Evolutionary conservation across 2,797 vertebrate species (phyloP), one percentile per base, ranked within the genome.

Genomic region (Tauraco hartlaubi): DNA sequence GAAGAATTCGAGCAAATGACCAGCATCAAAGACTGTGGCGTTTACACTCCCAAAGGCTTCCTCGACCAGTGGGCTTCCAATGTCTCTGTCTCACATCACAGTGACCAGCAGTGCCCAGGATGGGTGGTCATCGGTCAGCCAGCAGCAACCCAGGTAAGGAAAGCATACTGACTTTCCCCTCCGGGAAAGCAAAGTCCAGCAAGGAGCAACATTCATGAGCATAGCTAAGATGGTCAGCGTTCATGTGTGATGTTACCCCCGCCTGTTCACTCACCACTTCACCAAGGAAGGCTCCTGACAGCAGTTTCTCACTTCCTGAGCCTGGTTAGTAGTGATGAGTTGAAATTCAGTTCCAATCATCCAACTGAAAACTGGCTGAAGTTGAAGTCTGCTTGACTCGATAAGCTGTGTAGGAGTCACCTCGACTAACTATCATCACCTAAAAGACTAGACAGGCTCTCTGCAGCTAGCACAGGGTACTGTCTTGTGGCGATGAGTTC

Each of bases 1-100:
- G 99, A 99, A 95, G 99, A 99, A 93, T 99, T 99, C 93, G 99
- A 99, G 96, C 98, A 98, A 71, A 99, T 99, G 98, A 99, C 99
- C 10, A 99, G 99, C 56, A 99, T 99, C 89, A 98, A 98, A 89
- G 99, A 99, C 97, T 99, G 99, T 46, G 99, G 99, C 2, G 98
- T 99, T 77, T 99, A 99, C 97, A 99, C 99, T 3, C 99, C 99
- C 51, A 99, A 97, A 39, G 99, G 99, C 39, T 99, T 99, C 97
- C 98, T 99, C 35, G 99, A 99, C 96, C 99, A 99, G 37, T 99
- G 99, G 99, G 99, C 99, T 43, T 99, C 99, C 78, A 97, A 98
- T 3, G 99, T 99, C 16, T 98, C 99, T 0, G 99, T 99, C 51
- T 99, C 99, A 3, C 99, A 99, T 75, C 99, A 99, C 94, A 98